Conservation (phyloP, 1,140 invertebrate genomes). For the Xylocopa sonorina region DNA sequence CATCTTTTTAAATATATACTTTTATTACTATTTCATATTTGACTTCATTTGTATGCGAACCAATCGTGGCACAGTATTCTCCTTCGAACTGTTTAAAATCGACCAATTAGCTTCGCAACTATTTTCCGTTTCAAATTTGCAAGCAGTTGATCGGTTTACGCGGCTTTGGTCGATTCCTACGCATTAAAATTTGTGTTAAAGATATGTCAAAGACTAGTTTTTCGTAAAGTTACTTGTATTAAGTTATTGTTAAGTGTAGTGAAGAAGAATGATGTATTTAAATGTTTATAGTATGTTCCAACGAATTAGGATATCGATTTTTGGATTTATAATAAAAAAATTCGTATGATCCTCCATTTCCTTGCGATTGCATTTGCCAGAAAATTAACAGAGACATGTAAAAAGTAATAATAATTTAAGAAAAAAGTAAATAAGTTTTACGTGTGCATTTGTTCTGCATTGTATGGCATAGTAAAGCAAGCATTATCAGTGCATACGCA, state of each 20-base stretch:
- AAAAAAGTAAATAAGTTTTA: too few relatives aligned
- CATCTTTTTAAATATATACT: not conserved
- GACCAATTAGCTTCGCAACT: not conserved
- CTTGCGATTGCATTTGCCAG: not conserved
- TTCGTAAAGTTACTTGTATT: not conserved
- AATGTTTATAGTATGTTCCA: not conserved
- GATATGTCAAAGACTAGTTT: not conserved
- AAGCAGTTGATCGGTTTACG: too few relatives aligned
- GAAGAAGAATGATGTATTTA: not conserved
- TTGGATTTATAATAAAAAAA: not conserved
- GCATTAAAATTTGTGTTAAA: not conserved
- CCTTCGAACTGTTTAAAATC: not conserved
- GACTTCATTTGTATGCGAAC: not conserved
- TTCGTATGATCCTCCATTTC: not conserved
- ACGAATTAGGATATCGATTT: not conserved
- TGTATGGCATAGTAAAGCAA: not conserved
- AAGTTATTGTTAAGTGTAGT: not conserved
- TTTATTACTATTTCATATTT: not conserved
- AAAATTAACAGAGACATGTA: not conserved
- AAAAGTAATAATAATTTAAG: not conserved
- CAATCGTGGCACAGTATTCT: not conserved
- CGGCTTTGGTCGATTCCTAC: not conserved
- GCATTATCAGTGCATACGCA: not conserved
- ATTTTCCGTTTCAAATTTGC: not conserved
- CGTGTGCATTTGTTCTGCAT: too few relatives aligned